Evolutionary conservation across 2,113 vertebrate genomes (phyloP).

Genomic region (Corythornis madagascariensis): DNA sequence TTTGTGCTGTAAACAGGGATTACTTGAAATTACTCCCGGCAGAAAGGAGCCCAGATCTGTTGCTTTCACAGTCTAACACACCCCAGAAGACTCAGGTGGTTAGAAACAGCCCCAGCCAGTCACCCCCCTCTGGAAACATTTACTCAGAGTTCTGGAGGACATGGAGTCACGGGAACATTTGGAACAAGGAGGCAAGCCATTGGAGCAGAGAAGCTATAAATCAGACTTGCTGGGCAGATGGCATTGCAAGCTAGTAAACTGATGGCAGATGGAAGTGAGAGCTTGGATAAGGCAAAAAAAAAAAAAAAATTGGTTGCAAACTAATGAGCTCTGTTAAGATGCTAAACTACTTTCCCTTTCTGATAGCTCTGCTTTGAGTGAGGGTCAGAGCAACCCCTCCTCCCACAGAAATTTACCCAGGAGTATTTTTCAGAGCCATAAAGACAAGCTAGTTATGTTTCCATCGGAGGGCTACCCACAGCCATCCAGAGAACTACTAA

Average conservation of each 20-base stretch:
- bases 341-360: neutral
- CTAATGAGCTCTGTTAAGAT: slow-evolving; percentile 46
- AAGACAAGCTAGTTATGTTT: neutral
- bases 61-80: neutral
- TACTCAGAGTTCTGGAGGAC: slow-evolving; percentile 54
- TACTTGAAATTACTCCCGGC: neutral
- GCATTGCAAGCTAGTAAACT: slow-evolving; percentile 24
- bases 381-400: neutral
- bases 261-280: slow-evolving; percentile 65
- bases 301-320: slow-evolving; percentile 43
- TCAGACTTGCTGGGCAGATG: slow-evolving; percentile 59
- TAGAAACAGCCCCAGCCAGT: neutral
- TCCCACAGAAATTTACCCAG: neutral
- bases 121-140: neutral
- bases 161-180: neutral
- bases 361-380: neutral
- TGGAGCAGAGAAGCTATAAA: slow-evolving; percentile 37
- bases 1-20: neutral
- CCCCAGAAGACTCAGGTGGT: neutral
- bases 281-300: neutral
- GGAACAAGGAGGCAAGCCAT: slow-evolving; percentile 23
- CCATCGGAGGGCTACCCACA: neutral
- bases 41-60: neutral
- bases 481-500: neutral
- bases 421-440: neutral